Evolutionary conservation across 1,140 invertebrate species (phyloP), one percentile per base, ranked within the genome.

Genomic region (Macrocentrus cingulum): DNA sequence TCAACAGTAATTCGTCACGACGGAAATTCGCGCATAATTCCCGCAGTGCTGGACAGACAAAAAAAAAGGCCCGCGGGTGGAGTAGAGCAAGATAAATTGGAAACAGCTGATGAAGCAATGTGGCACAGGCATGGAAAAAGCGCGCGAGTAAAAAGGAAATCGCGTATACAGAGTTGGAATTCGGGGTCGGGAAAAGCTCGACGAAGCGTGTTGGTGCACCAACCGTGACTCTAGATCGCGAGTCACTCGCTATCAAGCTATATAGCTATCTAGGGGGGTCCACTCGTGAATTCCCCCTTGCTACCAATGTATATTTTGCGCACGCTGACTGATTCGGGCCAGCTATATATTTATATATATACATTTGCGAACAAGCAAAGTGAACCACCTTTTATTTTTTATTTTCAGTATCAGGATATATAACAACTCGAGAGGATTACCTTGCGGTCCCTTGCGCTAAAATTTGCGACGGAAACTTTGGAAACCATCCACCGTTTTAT

Each of bases 31-130:
- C 29, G 6, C 29, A 7, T 11, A 6, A 34, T 11, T 11, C 6
- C 11, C 11, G 29, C 29, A 34, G 6, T 11, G n/a, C n/a, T n/a
- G n/a, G n/a, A n/a, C n/a, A n/a, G n/a, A n/a, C n/a, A n/a, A 29
- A 29, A 9, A 9, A 29, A 29, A 29, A 29, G 9, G 25, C 9
- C 16, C 46, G 13, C 5, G 23, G 2, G 22, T 46, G 37, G 48
- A 48, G 18, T 11, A 2, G 25, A 48, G n/a, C 11, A 39, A 49
- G 54, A 56, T 48, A 49, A 49, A 49, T 56, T 49, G 54, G 34
- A 56, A 56, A 49, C 34, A 49, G 54, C 54, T 56, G 54, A 56
- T 56, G 54, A 49, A 56, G 54, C 54, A 56, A 49, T 56, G 19
- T 39, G 15, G 18, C 44, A 19, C 8, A 3, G 19, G 34, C 13